A percentile compares a stretch with the other conserved stretches of the same genome.
phyloP scores from a whole-genome alignment of 2,797 vertebrate species.

The Acestrorhynchus altus region DNA sequence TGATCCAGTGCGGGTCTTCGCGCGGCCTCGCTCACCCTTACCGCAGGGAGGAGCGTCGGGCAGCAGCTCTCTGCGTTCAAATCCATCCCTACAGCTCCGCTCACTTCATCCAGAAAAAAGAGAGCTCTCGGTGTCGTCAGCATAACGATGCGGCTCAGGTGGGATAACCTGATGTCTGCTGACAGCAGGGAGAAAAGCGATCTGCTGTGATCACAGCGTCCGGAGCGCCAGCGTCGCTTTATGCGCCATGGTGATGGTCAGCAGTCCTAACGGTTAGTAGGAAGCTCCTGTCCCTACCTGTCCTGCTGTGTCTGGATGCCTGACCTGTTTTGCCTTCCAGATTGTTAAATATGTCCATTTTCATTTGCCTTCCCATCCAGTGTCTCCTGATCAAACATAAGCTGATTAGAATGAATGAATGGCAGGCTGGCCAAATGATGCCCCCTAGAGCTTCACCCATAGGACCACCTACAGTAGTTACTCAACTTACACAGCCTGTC shows the following conservation, averaged over 20 bases:
- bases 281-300: constrained; percentile 32
- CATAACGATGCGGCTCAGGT: constrained; percentile 20
- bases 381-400: constrained; percentile 9
- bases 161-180: constrained; percentile 45
- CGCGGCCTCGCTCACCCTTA: constrained; percentile 72
- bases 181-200: constrained; percentile 35
- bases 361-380: not conserved
- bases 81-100: constrained; percentile 73
- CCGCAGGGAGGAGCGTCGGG: constrained; percentile 84
- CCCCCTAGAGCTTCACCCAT: no score
- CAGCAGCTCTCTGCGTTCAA: constrained; percentile 80
- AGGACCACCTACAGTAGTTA: no score
- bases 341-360: not conserved
- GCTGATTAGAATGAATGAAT: constrained; percentile 39
- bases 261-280: constrained; percentile 73
- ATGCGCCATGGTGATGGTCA: constrained; percentile 81
- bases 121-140: not conserved
- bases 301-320: not conserved
- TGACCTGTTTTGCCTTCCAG: not conserved
- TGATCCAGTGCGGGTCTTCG: constrained; percentile 72
- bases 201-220: constrained; percentile 57
- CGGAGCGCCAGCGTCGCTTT: constrained; percentile 74
- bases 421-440: not conserved
- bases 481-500: not conserved
- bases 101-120: constrained; percentile 53